Conservation (phyloP, 2,888 invertebrate species). For the Acleris literana region DNA sequence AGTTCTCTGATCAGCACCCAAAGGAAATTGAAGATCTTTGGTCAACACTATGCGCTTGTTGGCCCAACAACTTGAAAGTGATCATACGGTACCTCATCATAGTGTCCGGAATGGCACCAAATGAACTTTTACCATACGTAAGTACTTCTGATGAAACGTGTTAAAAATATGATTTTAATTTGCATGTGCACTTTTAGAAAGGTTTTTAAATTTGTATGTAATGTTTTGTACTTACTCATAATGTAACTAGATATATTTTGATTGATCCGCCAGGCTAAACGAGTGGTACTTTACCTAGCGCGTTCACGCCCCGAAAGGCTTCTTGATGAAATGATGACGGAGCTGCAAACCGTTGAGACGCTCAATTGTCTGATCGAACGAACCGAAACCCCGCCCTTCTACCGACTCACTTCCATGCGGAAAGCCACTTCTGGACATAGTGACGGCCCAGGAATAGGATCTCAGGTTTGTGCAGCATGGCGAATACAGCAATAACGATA, state of each 20-base stretch:
- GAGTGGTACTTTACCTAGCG: constrained; percentile 96
- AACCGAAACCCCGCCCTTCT: constrained; percentile 99
- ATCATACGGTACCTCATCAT: constrained; percentile 98
- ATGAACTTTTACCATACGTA: constrained; percentile 95
- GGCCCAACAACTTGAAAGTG: constrained; percentile 98
- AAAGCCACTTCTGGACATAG: constrained; percentile 90
- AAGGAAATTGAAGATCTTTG: constrained; percentile 98
- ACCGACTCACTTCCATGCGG: constrained; percentile 95
- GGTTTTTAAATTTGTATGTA: too few relatives aligned
- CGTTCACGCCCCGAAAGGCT: constrained; percentile 95
- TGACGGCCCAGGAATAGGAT: constrained; percentile 74
- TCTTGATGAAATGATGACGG: constrained; percentile 98
- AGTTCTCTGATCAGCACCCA: constrained; percentile 98
- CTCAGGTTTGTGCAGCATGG: constrained; percentile 59
- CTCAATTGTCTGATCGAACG: constrained; percentile 97
- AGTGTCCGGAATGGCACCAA: constrained; percentile 98
- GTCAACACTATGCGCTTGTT: constrained; percentile 97
- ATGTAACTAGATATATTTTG: neutral
- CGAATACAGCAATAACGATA: too few relatives aligned
- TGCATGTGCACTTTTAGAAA: too few relatives aligned
- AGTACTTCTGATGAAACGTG: constrained; percentile 65
- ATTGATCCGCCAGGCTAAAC: constrained; percentile 89
- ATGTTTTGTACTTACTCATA: neutral
- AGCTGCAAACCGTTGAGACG: constrained; percentile 98
- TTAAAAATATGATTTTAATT: neutral